These are phyloP conservation scores for Diachasma alloeum DNA, from an alignment of 1,140 invertebrate species.

Conservation along the genomic window DNA sequence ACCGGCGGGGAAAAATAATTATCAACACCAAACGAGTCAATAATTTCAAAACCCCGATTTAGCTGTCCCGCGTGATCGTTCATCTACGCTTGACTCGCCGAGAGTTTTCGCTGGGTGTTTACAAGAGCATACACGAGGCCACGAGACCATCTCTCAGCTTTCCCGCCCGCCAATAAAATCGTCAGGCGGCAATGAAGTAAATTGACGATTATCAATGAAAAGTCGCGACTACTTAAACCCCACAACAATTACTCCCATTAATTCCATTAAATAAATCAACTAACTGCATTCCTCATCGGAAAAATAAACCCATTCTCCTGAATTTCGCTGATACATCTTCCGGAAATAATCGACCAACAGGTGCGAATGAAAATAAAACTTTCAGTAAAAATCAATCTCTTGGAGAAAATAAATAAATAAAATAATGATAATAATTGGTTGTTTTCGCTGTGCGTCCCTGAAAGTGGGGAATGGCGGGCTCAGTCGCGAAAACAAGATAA, in stretches of 20 bases:
- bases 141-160: conserved; percentile 27
- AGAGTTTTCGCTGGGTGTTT: conserved; percentile 39
- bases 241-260: neutral
- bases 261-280: neutral
- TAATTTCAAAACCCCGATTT: neutral
- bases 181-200: conserved; percentile 46
- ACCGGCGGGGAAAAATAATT: neutral
- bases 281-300: neutral
- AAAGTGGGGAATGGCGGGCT: neutral
- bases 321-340: neutral
- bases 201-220: conserved; percentile 59
- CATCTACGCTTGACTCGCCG: conserved; percentile 44
- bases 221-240: conserved; percentile 34
- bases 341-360: too few relatives aligned
- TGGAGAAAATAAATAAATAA: too few relatives aligned
- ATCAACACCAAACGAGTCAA: neutral
- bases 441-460: neutral
- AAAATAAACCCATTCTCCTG: too few relatives aligned
- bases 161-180: conserved; percentile 27
- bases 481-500: conserved; percentile 20
- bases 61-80: conserved; percentile 31
- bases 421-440: neutral
- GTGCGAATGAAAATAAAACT: too few relatives aligned
- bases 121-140: conserved; percentile 8
- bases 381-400: too few relatives aligned